Percentiles rank a stretch among this genome's conserved stretches.
Evolutionary conservation across 2,888 invertebrate genomes (phyloP).

Genomic region (Cyaniris semiargus): DNA sequence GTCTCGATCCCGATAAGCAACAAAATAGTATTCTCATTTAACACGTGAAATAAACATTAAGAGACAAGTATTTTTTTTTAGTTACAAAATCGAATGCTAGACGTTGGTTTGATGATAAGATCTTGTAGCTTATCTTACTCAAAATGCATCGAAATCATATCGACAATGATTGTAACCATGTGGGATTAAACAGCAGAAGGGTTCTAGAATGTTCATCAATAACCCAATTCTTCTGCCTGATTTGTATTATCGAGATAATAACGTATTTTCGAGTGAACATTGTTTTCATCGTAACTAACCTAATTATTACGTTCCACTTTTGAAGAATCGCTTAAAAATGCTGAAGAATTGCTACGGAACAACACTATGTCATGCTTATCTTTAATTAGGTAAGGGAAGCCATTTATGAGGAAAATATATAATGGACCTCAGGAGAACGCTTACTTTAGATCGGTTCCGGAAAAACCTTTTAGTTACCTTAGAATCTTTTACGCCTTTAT

Average conservation of each 20-base stretch:
- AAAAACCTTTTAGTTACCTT: neutral
- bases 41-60: too few relatives aligned
- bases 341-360: neutral
- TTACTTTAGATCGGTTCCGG: neutral
- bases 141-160: too few relatives aligned
- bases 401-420: neutral
- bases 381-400: neutral
- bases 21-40: too few relatives aligned
- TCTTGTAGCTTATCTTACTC: too few relatives aligned
- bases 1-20: too few relatives aligned
- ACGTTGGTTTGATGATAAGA: too few relatives aligned
- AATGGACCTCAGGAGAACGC: neutral
- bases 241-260: neutral
- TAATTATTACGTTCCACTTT: constrained; percentile 7
- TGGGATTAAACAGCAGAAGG: neutral
- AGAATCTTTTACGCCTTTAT: neutral
- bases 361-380: neutral
- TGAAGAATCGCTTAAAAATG: neutral
- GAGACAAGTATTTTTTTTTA: too few relatives aligned
- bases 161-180: too few relatives aligned
- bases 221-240: neutral
- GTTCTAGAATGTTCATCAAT: neutral
- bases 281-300: constrained; percentile 7
- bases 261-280: constrained; percentile 9
- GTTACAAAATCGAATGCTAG: too few relatives aligned